Percentiles rank a stretch among this genome's conserved stretches.
These are phyloP conservation scores for Lates calcarifer DNA, from an alignment of 2,113 vertebrate species.

Conservation along the genomic window DNA sequence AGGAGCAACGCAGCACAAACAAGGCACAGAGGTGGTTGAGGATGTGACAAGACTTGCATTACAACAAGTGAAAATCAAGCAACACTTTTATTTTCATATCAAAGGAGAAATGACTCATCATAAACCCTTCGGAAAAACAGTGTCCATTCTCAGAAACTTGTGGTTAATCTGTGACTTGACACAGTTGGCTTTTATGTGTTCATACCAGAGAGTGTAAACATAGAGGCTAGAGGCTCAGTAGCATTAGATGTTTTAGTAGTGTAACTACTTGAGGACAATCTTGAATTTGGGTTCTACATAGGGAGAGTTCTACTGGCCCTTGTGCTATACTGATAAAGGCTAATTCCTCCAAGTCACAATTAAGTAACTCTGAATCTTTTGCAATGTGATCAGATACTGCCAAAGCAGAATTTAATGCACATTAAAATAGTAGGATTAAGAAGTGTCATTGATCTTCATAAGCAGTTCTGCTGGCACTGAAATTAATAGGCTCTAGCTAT, in stretches of 20 bases:
- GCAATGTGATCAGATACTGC: constrained; percentile 34
- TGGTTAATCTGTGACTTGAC: constrained; percentile 20
- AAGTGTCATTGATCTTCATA: constrained; percentile 51
- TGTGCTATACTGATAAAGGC: not conserved
- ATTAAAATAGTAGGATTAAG: constrained; percentile 18
- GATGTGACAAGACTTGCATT: constrained; percentile 33
- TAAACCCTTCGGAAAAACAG: constrained; percentile 8
- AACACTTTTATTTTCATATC: constrained; percentile 48
- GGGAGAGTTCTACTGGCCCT: not conserved
- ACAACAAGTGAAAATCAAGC: constrained; percentile 34
- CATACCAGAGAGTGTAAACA: constrained; percentile 22
- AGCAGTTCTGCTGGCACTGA: constrained; percentile 22
- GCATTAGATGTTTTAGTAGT: too few relatives aligned
- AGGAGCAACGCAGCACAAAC: constrained; percentile 7
- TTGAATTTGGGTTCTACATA: not conserved
- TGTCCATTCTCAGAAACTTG: not conserved
- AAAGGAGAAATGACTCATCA: constrained; percentile 39
- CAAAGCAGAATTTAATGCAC: constrained; percentile 31
- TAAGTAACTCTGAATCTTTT: constrained; percentile 3
- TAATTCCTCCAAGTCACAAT: not conserved
- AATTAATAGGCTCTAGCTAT: constrained; percentile 40
- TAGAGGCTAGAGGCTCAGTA: not conserved
- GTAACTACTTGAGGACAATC: not conserved
- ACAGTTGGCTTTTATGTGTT: constrained; percentile 14
- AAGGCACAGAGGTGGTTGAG: constrained; percentile 8